Evolutionary conservation across 64 coral and sea anemone genomes (phyloP), one percentile per base, ranked within the genome.

Genomic region (Acropora tenuis): DNA sequence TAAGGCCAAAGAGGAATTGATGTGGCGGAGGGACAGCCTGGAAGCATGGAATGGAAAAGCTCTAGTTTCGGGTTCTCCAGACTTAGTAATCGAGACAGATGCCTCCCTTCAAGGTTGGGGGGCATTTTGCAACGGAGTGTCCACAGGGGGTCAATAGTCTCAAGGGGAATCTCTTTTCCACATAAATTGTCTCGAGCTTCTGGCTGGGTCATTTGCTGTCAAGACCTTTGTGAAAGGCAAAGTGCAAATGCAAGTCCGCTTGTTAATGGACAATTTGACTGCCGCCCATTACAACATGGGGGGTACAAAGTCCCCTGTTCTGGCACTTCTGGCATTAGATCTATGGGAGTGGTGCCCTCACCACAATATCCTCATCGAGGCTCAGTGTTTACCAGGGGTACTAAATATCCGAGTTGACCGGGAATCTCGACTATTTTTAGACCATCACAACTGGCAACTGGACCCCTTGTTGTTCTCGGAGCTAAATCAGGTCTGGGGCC

Each of bases 11-110:
- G 72, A 92, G 73, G 94, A 95, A 71, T 71, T 95, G 40, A 19
- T 77, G 59, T 95, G 85, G 84, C 89, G 94, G 89, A 91, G 90
- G 78, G 94, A 84, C 89, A 87, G 92, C 53, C 71, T 95, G 16
- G 55, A 77, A 73, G 91, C 91, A 43, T 93, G 93, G 87, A 94
- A 84, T 78, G 93, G 88, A 30, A 94, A 90, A 71, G 61, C 75
- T 47, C 83, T 94, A 1, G 41, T 83, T 50, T 74, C 89, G 12
- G 83, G 83, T 42, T 15, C 72, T 78, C 90, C 90, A 80, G 82
- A 87, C 15, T 13, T 93, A 60, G 20, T 93, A 50, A 93, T 88
- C 77, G 84, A 88, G 59, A 93, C 91, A 72, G 91, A 93, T 93
- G 91, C 91, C 12, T 93, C 85, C 63, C 48, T 57, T 2, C 67